Percentiles rank a stretch among this genome's conserved stretches.
Evolutionary conservation across 1,140 invertebrate species (phyloP).

Genomic region (Marisa cornuarietis): DNA sequence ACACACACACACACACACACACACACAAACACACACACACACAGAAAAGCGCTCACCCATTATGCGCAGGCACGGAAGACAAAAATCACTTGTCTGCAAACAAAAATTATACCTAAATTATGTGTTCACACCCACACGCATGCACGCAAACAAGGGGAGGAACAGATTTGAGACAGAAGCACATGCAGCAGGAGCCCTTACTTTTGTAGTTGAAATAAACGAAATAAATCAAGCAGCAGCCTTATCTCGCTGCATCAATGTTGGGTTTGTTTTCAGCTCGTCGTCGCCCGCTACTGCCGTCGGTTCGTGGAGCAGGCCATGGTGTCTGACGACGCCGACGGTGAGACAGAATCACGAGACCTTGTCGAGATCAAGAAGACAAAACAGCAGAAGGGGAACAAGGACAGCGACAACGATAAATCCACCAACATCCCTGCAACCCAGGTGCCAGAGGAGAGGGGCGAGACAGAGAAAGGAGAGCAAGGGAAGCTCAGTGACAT

Average conservation of each 20-base stretch:
- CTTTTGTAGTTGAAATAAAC: too few relatives aligned
- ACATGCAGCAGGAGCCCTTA: too few relatives aligned
- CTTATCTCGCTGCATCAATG: not conserved
- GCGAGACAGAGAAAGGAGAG: not conserved
- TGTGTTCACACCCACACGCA: too few relatives aligned
- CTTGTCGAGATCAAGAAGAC: not conserved
- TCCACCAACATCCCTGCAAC: not conserved
- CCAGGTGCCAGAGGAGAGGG: not conserved
- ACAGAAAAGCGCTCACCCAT: too few relatives aligned
- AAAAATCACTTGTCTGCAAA: too few relatives aligned
- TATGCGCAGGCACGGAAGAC: too few relatives aligned
- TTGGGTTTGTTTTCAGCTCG: conserved; percentile 7
- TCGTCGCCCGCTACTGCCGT: conserved; percentile 22
- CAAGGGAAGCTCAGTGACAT: not conserved
- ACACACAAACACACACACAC: too few relatives aligned
- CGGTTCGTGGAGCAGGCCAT: conserved; percentile 27
- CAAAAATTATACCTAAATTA: too few relatives aligned
- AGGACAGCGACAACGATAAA: conserved; percentile 8
- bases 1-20: too few relatives aligned
- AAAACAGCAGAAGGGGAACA: not conserved
- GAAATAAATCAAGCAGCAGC: not conserved
- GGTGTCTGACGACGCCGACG: conserved; percentile 4
- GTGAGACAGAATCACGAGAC: not conserved
- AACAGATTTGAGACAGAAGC: too few relatives aligned
- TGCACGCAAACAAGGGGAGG: too few relatives aligned